Percentiles rank a stretch among this genome's conserved stretches.
These are phyloP conservation scores for Drosophila guanche DNA, from an alignment of 1,140 invertebrate genomes.

Conservation along the genomic window DNA sequence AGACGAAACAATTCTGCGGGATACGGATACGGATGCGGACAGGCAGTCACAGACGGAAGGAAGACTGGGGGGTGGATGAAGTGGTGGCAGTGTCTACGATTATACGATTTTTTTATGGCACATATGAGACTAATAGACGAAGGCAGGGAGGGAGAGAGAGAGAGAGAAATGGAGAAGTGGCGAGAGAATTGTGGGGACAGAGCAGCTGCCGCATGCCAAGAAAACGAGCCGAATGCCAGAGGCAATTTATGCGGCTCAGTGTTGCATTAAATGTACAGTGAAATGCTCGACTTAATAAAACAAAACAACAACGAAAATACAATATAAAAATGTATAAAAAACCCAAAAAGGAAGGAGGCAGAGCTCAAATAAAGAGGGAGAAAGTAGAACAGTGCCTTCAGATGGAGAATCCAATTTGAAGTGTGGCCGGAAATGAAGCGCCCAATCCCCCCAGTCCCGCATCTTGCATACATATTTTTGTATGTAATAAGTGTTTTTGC, in stretches of 20 bases:
- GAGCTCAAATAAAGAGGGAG: slow-evolving; percentile 36
- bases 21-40: slow-evolving; percentile 46
- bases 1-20: slow-evolving; percentile 49
- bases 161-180: neutral
- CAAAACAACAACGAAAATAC: slow-evolving; percentile 20
- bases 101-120: slow-evolving; percentile 77
- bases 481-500: slow-evolving; percentile 62
- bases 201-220: slow-evolving; percentile 67
- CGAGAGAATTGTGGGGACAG: neutral
- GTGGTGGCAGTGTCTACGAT: slow-evolving; percentile 46
- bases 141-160: neutral
- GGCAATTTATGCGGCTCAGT: slow-evolving; percentile 78
- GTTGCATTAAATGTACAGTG: slow-evolving; percentile 80
- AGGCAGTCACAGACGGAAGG: slow-evolving; percentile 17
- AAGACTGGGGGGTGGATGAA: slow-evolving; percentile 14
- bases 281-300: slow-evolving; percentile 80
- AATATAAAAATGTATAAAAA: slow-evolving; percentile 61
- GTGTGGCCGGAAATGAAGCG: slow-evolving; percentile 74
- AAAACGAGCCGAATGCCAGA: slow-evolving; percentile 49
- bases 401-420: slow-evolving; percentile 49
- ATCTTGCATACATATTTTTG: slow-evolving; percentile 2
- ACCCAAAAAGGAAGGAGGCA: slow-evolving; percentile 18
- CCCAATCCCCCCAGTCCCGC: slow-evolving; percentile 7
- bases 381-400: slow-evolving; percentile 13
- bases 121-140: slow-evolving; percentile 78